Evolutionary conservation across 1,140 invertebrate genomes (phyloP).

Genomic region (Penaeus chinensis): DNA sequence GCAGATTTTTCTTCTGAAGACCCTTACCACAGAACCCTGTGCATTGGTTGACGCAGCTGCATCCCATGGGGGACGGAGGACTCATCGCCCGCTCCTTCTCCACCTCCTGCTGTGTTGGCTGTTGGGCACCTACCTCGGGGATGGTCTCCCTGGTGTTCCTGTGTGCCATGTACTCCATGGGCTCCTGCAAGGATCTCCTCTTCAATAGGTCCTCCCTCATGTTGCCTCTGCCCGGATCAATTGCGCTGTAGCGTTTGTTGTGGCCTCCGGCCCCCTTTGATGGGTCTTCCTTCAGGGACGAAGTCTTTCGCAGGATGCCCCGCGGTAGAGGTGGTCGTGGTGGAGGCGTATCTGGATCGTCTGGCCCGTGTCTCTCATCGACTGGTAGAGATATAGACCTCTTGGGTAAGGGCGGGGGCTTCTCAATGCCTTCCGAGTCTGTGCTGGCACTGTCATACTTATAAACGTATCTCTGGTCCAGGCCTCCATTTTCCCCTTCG

Average conservation of each 20-base stretch:
- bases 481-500: conserved; percentile 67
- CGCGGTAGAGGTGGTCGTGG: conserved; percentile 79
- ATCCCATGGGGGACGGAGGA: conserved; percentile 52
- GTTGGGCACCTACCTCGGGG: conserved; percentile 25
- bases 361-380: conserved; percentile 67
- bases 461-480: conserved; percentile 83
- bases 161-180: conserved; percentile 56
- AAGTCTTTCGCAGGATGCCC: conserved; percentile 75
- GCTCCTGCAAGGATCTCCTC: conserved; percentile 59
- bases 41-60: conserved; percentile 62
- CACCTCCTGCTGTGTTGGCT: conserved; percentile 25
- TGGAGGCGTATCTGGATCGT: conserved; percentile 71
- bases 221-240: conserved; percentile 68
- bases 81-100: conserved; percentile 44
- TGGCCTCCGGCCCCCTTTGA: conserved; percentile 68
- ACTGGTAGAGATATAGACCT: conserved; percentile 75
- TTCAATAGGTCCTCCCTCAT: conserved; percentile 59
- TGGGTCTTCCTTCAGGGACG: conserved; percentile 65
- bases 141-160: conserved; percentile 44
- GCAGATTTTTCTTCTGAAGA: conserved; percentile 77
- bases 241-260: conserved; percentile 81
- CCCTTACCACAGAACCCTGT: conserved; percentile 63
- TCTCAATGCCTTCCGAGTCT: conserved; percentile 65
- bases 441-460: conserved; percentile 83
- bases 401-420: conserved; percentile 73